phyloP scores from a whole-genome alignment of 2,113 vertebrate species.

The Dendropsophus ebraccatus region DNA sequence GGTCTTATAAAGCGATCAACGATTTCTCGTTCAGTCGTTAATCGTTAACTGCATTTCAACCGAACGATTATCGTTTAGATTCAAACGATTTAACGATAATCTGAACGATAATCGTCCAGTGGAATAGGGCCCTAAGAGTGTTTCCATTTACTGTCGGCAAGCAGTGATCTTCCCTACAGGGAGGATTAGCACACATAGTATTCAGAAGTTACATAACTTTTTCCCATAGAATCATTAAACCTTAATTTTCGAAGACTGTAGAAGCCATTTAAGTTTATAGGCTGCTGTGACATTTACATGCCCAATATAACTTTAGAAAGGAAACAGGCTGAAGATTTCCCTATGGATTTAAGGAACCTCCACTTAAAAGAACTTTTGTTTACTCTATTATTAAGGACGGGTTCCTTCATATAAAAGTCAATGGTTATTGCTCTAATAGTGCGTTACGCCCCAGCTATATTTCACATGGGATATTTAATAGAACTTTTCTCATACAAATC shows the following conservation, averaged over 20 bases:
- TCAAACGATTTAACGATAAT: no score
- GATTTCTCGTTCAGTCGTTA: no score
- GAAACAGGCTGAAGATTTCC: neutral
- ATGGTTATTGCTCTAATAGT: neutral
- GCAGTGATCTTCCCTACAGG: neutral
- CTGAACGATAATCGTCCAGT: no score
- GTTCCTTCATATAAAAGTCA: neutral
- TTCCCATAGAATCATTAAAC: neutral
- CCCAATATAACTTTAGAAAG: neutral
- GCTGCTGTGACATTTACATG: neutral
- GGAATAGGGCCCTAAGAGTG: no score
- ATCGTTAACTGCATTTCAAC: no score
- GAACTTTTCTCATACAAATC: neutral
- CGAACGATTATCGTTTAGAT: no score
- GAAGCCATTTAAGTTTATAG: neutral
- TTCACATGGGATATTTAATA: neutral
- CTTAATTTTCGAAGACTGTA: no score
- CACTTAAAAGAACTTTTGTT: no score
- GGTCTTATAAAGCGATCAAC: no score
- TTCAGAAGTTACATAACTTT: neutral
- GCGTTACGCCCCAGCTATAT: neutral
- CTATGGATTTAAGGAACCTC: neutral
- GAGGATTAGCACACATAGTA: neutral
- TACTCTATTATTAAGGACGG: neutral
- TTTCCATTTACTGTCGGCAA: no score